These are phyloP conservation scores for Emydura subglobosa DNA, from an alignment of 2,113 vertebrate genomes.

Conservation along the genomic window DNA sequence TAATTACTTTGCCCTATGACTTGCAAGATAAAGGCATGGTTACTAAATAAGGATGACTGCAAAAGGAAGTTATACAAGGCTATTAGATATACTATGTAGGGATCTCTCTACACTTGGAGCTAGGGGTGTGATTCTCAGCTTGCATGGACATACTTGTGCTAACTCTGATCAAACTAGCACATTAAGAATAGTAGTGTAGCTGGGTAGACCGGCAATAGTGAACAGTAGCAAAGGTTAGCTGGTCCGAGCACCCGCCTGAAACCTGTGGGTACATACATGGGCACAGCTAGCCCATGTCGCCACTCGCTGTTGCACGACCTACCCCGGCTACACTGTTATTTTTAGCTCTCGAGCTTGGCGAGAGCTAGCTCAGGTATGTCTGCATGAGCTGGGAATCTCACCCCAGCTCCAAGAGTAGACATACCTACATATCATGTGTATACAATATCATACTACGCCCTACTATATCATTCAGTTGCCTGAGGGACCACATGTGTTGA, in stretches of 20 bases:
- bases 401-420: no score
- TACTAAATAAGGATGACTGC: neutral
- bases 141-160: neutral
- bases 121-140: neutral
- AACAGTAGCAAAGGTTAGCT: neutral
- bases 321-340: neutral
- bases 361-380: neutral
- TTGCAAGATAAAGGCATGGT: rapidly evolving
- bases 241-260: neutral
- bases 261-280: neutral
- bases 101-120: neutral
- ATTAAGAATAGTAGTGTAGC: neutral
- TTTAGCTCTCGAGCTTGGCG: neutral
- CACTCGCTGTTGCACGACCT: neutral
- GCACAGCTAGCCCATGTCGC: neutral
- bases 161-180: neutral
- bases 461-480: neutral
- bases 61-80: rapidly evolving
- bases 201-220: neutral
- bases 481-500: neutral
- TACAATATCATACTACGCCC: neutral
- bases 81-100: neutral
- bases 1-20: rapidly evolving
- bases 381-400: no score
- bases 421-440: neutral